Conservation (phyloP, 2,113 vertebrate genomes). For the Zosterops pallidus region DNA sequence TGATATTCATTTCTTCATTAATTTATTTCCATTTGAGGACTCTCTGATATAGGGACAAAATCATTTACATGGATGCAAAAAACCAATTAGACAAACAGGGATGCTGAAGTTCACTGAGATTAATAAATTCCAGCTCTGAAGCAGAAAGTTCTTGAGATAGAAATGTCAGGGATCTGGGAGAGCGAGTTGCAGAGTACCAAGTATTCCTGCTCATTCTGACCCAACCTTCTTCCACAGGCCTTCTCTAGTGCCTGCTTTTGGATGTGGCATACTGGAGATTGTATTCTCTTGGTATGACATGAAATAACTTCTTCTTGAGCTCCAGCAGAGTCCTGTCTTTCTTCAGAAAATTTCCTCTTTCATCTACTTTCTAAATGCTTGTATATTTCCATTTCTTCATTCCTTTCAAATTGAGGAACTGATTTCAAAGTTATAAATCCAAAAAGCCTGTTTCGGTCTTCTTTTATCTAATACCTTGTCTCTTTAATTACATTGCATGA, state of each 20-base stretch:
- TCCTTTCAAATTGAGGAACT: not conserved
- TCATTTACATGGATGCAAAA: accelerated
- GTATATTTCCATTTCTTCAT: constrained; percentile 7
- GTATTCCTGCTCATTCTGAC: not conserved
- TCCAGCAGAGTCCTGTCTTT: not conserved
- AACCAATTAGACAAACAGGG: accelerated
- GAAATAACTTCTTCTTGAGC: not conserved
- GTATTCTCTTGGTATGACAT: not conserved
- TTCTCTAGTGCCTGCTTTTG: not conserved
- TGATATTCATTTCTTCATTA: not conserved
- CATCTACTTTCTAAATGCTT: not conserved
- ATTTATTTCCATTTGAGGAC: not conserved
- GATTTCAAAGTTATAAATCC: constrained; percentile 42
- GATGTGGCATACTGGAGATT: not conserved
- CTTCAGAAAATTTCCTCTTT: not conserved
- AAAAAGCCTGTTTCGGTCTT: not conserved
- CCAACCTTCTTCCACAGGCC: not conserved
- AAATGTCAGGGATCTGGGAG: not conserved
- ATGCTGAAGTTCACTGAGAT: not conserved
- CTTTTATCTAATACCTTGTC: constrained; percentile 6
- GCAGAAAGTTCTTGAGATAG: not conserved
- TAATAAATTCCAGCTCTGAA: not conserved
- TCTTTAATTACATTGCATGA: constrained; percentile 18
- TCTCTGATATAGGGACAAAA: not conserved
- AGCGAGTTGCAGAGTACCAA: not conserved